Percentiles rank a stretch among this genome's conserved stretches.
Conservation (phyloP, 2,888 invertebrate genomes). For the Apodemia duryi region DNA sequence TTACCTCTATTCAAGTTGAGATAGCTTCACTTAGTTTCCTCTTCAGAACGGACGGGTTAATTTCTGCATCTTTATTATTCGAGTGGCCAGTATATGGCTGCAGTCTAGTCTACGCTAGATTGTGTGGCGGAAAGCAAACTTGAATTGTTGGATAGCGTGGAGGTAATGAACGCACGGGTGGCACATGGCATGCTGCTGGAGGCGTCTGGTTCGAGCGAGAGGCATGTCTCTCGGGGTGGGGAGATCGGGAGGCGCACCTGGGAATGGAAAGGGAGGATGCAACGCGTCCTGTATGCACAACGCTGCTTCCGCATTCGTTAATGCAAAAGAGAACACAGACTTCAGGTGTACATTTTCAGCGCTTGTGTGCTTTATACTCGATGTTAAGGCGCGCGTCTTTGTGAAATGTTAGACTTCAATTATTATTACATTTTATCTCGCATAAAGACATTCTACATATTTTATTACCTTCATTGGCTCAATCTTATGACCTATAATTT, state of each 20-base stretch:
- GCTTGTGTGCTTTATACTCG: slow-evolving; percentile 73
- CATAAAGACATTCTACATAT: not conserved
- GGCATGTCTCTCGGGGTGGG: slow-evolving; percentile 41
- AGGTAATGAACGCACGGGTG: slow-evolving; percentile 78
- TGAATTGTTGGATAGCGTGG: slow-evolving; percentile 76
- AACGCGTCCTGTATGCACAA: slow-evolving; percentile 76
- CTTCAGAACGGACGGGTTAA: slow-evolving; percentile 72
- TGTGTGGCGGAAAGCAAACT: slow-evolving; percentile 77
- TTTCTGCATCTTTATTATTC: slow-evolving; percentile 79
- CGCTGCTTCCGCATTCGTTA: slow-evolving; percentile 79
- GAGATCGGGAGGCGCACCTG: slow-evolving; percentile 36
- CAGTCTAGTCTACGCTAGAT: slow-evolving; percentile 71
- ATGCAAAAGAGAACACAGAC: slow-evolving; percentile 77
- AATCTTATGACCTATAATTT: not conserved
- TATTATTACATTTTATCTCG: slow-evolving; percentile 15
- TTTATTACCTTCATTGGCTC: not conserved
- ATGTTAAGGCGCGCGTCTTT: slow-evolving; percentile 72
- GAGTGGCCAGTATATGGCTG: slow-evolving; percentile 67
- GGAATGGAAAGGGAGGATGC: slow-evolving; percentile 49
- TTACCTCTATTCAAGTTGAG: slow-evolving; percentile 73
- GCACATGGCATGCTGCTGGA: slow-evolving; percentile 67
- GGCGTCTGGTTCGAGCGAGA: slow-evolving; percentile 69
- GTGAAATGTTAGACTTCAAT: slow-evolving; percentile 52
- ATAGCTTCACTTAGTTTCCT: slow-evolving; percentile 79
- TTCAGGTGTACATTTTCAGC: slow-evolving; percentile 79